Conservation (phyloP, 2,113 vertebrate genomes). For the Mandrillus leucophaeus region DNA sequence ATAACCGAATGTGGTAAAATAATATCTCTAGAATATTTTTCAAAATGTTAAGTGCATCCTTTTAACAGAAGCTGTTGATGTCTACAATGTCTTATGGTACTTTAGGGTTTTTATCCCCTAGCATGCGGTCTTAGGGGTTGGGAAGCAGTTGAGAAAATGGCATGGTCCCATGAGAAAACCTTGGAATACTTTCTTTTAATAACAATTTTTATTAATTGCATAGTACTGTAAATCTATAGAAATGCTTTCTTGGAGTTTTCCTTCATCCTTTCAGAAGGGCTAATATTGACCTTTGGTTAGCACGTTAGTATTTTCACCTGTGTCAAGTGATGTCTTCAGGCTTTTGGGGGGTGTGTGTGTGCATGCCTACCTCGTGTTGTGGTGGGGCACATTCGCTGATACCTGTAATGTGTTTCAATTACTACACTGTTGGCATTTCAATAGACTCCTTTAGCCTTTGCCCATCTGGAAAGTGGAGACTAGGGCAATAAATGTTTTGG, state of each 20-base stretch:
- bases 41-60: background rate
- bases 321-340: background rate
- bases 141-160: background rate
- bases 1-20: background rate
- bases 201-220: background rate
- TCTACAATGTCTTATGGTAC: background rate
- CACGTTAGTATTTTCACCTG: background rate
- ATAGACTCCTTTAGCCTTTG: background rate
- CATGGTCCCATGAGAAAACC: background rate
- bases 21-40: slow-evolving; percentile 20
- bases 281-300: background rate
- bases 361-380: background rate
- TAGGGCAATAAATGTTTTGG: background rate
- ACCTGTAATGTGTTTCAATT: background rate
- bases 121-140: fast-evolving
- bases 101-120: background rate
- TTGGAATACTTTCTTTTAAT: background rate
- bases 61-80: slow-evolving; percentile 24
- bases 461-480: background rate
- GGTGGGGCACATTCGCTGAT: background rate
- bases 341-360: too few relatives aligned
- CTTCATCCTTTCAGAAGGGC: background rate
- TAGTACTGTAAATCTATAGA: background rate
- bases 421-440: background rate
- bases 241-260: background rate